Evolutionary conservation across 2,888 invertebrate species (phyloP), one percentile per base, ranked within the genome.

Genomic region (Malthinus flaveolus): DNA sequence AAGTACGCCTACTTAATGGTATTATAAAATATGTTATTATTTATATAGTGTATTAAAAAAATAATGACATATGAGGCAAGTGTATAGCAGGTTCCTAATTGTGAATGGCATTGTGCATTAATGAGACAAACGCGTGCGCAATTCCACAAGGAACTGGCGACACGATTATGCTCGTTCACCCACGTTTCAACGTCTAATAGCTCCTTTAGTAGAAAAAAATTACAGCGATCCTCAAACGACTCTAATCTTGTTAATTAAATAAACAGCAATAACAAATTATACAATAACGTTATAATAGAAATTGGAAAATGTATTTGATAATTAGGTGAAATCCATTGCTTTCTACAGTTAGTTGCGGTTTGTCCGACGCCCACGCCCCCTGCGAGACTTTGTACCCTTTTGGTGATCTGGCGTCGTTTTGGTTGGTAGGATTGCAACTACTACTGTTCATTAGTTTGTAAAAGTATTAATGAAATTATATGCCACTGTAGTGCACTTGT

Each of bases 401-500:
- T 48, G 35, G 8, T 36, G 47, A 49, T 53, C 50, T 45, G n/a
- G n/a, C n/a, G n/a, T n/a, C n/a, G n/a, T n/a, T n/a, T n/a, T n/a
- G n/a, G n/a, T n/a, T n/a, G n/a, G n/a, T n/a, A n/a, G n/a, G n/a
- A n/a, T n/a, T n/a, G n/a, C n/a, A n/a, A n/a, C n/a, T n/a, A n/a
- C n/a, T n/a, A n/a, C n/a, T n/a, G n/a, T n/a, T n/a, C n/a, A n/a
- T n/a, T n/a, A n/a, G n/a, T n/a, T n/a, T n/a, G n/a, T 59, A 23
- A n/a, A 1, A 13, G 12, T 66, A 61, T 57, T 60, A 59, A 23
- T 23, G 56, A 56, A 57, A 60, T 61, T 67, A 59, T 62, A 63
- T 67, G 69, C 69, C 67, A 68, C 69, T 64, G 68, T 62, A 55
- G 61, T 63, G 67, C 66, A 71, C 70, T 68, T 73, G 68, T 66